Evolutionary conservation across 2,888 invertebrate species (phyloP), one percentile per base, ranked within the genome.

Genomic region (Chrysolina oricalcia): DNA sequence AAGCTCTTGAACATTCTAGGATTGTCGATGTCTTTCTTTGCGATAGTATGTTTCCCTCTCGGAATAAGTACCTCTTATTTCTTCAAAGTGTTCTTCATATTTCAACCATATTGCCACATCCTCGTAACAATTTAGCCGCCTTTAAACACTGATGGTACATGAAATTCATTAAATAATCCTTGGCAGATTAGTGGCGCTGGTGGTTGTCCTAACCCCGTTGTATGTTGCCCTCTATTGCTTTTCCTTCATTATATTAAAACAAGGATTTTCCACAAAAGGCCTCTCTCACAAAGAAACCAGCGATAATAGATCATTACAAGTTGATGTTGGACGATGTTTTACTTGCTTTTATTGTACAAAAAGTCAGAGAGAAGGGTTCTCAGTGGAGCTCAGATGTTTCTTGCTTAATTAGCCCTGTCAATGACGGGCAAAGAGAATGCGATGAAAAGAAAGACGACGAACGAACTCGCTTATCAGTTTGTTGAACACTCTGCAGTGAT

Each of bases 261-360:
- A 71, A 71, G 77, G 69, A 73, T 65, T 73, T 73, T 75, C 66
- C 72, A 75, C 74, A 75, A 73, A 75, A 72, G 74, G 64, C 71
- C 41, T 65, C 68, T 73, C 69, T 77, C 71, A 70, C 74, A 79
- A 79, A 77, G 75, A 71, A 77, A 72, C 66, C 73, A 48, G 68
- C 69, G 65, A 68, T 76, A 73, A 76, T 76, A 78, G 78, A 76
- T 78, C 76, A 74, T 78, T 78, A 77, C 73, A 74, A 72, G 70
- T 71, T 76, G 74, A 78, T 73, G 75, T 74, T 70, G 40, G 69
- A 48, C 70, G 62, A 65, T 56, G 74, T 71, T 74, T 68, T 66
- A 66, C 74, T 67, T 73, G 71, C 65, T 73, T 75, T 73, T 71
- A 67, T 77, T 73, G 53, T 63, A 35, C 63, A 63, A 62, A 63